Evolutionary conservation across 1,140 invertebrate species (phyloP).

Genomic region (Eupeodes corollae): DNA sequence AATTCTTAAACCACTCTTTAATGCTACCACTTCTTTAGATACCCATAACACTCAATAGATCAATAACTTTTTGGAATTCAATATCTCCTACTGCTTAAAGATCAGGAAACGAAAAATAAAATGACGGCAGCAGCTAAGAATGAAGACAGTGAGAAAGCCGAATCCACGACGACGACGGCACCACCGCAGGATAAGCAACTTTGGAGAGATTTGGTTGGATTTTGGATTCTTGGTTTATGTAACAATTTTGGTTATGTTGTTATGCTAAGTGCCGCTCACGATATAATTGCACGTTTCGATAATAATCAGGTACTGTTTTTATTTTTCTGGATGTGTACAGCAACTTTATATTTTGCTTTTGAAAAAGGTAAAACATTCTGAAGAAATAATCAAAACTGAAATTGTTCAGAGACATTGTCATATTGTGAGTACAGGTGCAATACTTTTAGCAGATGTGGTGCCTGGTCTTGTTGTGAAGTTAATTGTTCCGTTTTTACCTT

Average conservation of each 20-base stretch:
- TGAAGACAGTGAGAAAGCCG: no score
- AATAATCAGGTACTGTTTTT: neutral
- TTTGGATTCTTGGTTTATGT: constrained; percentile 71
- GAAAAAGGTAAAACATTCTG: constrained; percentile 6
- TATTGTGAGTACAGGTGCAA: constrained; percentile 65
- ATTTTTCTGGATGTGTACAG: neutral
- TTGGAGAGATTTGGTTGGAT: constrained; percentile 48
- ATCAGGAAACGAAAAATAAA: no score
- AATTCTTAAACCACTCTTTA: no score
- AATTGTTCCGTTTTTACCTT: constrained; percentile 61
- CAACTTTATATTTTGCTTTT: neutral
- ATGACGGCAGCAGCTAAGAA: no score
- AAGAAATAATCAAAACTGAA: constrained; percentile 1
- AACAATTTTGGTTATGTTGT: constrained; percentile 87
- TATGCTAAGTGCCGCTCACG: constrained; percentile 76
- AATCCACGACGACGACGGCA: constrained; percentile 18
- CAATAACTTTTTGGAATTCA: no score
- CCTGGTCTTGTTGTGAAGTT: constrained; percentile 64
- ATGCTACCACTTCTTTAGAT: no score
- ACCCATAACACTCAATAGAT: no score
- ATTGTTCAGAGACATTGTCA: constrained; percentile 47
- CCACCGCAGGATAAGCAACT: no score
- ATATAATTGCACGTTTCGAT: constrained; percentile 50
- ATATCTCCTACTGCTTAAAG: no score
- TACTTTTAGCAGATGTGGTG: constrained; percentile 71